These are phyloP conservation scores for Macrophya annulata DNA, from an alignment of 2,888 invertebrate species.

Conservation along the genomic window DNA sequence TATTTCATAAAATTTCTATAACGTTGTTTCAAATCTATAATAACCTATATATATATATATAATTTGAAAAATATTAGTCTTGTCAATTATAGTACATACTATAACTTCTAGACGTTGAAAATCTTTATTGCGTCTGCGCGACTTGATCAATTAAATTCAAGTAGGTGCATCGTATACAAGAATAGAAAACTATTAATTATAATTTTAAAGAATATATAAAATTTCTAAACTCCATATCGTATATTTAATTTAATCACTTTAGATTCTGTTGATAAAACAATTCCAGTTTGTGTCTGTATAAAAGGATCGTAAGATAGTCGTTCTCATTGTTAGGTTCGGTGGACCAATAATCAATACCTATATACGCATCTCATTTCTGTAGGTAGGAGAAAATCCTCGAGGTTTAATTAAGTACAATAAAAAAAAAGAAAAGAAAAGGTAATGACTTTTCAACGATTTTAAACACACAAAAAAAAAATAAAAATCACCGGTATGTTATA, in stretches of 20 bases:
- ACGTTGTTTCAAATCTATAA: neutral
- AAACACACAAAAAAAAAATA: neutral
- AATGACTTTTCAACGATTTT: conserved; percentile 19
- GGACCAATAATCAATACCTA: conserved; percentile 32
- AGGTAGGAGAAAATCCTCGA: neutral
- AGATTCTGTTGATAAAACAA: neutral
- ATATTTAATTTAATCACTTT: no score
- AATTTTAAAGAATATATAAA: neutral
- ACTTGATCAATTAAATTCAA: neutral
- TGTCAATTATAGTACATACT: neutral
- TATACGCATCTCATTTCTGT: conserved; percentile 2
- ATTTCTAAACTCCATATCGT: neutral
- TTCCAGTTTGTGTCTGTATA: neutral
- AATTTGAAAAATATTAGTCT: neutral
- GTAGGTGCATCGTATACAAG: neutral
- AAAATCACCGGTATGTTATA: neutral
- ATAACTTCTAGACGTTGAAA: neutral
- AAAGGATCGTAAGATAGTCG: neutral
- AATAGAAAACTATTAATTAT: neutral
- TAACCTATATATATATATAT: neutral
- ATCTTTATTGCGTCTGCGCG: neutral
- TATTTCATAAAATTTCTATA: neutral
- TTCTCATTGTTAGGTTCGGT: neutral
- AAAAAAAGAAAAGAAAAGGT: neutral
- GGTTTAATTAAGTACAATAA: neutral